Percentiles rank a stretch among this genome's conserved stretches.
Conservation (phyloP, 2,113 vertebrate genomes). For the Ceratotherium simum region DNA sequence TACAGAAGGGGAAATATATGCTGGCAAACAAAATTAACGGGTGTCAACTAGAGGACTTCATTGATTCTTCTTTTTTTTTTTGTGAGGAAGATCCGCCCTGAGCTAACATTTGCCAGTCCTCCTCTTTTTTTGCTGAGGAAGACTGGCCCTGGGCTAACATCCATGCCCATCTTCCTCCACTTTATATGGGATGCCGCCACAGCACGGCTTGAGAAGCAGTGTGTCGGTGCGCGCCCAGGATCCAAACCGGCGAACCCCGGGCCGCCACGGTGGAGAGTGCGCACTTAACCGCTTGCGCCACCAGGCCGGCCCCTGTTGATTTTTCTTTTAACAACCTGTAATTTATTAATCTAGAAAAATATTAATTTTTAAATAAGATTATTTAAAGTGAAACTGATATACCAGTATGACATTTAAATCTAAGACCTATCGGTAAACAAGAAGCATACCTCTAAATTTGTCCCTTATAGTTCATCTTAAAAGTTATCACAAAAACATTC, state of each 20-base stretch:
- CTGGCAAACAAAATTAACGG: not conserved
- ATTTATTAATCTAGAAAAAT: not conserved
- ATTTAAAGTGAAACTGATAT: not conserved
- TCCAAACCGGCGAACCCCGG: too few species aligned
- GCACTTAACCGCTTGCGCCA: too few species aligned
- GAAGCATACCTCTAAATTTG: not conserved
- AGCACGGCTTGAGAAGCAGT: too few species aligned
- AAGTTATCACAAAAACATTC: not conserved
- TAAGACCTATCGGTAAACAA: not conserved
- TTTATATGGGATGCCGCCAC: too few species aligned
- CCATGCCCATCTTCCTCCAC: too few species aligned
- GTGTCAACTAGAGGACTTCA: not conserved
- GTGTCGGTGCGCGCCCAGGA: too few species aligned
- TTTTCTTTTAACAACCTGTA: not conserved
- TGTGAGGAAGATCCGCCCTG: too few species aligned
- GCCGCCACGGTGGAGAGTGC: too few species aligned
- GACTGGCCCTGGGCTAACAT: too few species aligned
- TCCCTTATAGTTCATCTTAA: not conserved
- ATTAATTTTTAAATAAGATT: constrained; percentile 54
- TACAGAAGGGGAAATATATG: not conserved
- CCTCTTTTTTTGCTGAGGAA: too few species aligned
- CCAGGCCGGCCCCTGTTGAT: not conserved
- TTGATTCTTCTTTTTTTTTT: not conserved
- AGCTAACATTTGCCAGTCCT: too few species aligned
- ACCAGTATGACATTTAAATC: constrained; percentile 21